Base-by-base conservation (phyloP, 2,888 invertebrate genomes). In the Cosmorhoe ocellata region DNA sequence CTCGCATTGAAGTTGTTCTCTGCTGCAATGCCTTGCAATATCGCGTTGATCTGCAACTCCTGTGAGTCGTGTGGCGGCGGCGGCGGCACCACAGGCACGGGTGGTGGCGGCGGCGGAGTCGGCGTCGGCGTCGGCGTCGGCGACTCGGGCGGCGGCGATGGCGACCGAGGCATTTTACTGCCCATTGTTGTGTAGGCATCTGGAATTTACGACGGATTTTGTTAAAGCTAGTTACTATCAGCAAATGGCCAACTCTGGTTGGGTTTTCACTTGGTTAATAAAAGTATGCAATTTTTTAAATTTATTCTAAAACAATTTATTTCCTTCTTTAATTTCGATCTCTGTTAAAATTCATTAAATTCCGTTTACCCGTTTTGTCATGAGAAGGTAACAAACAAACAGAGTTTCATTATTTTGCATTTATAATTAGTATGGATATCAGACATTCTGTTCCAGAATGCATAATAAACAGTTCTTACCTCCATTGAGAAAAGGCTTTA, bases 401-500 rank as follows among this genome's bases (percentile, higher is more conserved):
- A n/a, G n/a, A n/a, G n/a, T n/a, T n/a, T n/a, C n/a, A n/a, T n/a
- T n/a, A n/a, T n/a, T n/a, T n/a, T n/a, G n/a, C n/a, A n/a, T n/a
- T n/a, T n/a, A n/a, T n/a, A n/a, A n/a, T n/a, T n/a, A n/a, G n/a
- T n/a, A n/a, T n/a, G n/a, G n/a, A n/a, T n/a, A n/a, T n/a, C n/a
- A n/a, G n/a, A n/a, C n/a, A n/a, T n/a, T n/a, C n/a, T n/a, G n/a
- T n/a, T n/a, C n/a, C n/a, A n/a, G n/a, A n/a, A n/a, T n/a, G n/a
- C n/a, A n/a, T 30, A 11, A 30, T 30, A 1, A n/a, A 4, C 14
- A 1, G n/a, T 22, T 24, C 70, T 60, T 26, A 90, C 91, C 91
- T 79, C 91, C 91, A 66, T 91, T 91, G 63, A 91, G 85, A 66
- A 90, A 85, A 0, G 90, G 91, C 69, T 90, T 91, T 63, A 91